Base-by-base conservation (phyloP, 2,113 vertebrate species). In the Oenanthe oenanthe region DNA sequence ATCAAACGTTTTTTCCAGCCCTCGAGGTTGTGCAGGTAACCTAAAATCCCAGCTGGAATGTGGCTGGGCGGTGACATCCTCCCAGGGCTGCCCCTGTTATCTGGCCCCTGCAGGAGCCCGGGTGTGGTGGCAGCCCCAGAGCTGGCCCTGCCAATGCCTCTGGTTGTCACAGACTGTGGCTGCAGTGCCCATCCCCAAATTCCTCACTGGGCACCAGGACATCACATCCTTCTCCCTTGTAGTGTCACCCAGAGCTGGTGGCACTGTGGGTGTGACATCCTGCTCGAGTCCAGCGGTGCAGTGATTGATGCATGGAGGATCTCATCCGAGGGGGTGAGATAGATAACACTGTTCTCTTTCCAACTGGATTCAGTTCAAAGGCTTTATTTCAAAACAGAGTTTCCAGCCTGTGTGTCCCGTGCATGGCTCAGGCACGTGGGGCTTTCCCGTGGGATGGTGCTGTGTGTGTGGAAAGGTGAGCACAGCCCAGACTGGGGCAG, bases 1-100 rank as follows among this genome's bases (percentile, higher is more conserved):
- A 65, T 10, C 75, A 34, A 31, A 50, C 2, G 0, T 12, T 79
- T 93, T 93, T 91, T 57, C 72, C 76, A 81, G 80, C 91, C 83
- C 76, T 91, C 1, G 6, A 83, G 91, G 80, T 87, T 78, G 21
- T 87, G 65, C 86, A 95, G 94, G 91, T 95, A 84, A 63, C 83
- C 76, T 96, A 86, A 88, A 96, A 93, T 91, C 78, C 86, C 73
- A 60, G 0, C 53, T 82, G 92, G 92, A 75, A 61, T 42, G 70
- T 78, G 17, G 13, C 91, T 61, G 91, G 91, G 92, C 0, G 87
- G 94, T 92, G 91, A 83, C 91, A 92, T 94, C 94, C 83, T 95
- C 92, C 88, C 0, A 3, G 88, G 13, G 77, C 76, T 61, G 76
- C 68, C 3, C 1, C 2, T 3, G 28, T 95, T 93, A 93, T 93